These are phyloP conservation scores for Manis javanica DNA, from an alignment of 2,797 vertebrate species.

Conservation along the genomic window DNA sequence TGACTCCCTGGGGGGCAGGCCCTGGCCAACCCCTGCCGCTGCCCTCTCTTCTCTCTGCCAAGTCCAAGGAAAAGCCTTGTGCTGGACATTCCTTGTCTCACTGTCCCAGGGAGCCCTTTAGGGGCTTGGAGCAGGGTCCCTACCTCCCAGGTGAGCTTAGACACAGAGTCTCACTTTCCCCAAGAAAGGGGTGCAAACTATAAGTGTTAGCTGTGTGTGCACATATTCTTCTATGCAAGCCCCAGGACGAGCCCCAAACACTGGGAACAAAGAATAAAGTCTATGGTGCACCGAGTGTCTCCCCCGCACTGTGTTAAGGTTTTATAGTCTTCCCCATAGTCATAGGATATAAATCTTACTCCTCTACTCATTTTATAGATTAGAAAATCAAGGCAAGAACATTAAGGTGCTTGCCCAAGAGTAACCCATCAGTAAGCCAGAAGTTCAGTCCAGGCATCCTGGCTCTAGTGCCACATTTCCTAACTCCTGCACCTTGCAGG, in stretches of 20 bases:
- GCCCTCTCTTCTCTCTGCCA: not conserved
- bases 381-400: not conserved
- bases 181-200: not conserved
- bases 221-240: not conserved
- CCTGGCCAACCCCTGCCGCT: not conserved
- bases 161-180: not conserved
- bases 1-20: conserved; percentile 64
- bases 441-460: not conserved
- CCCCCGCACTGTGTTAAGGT: not conserved
- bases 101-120: not conserved
- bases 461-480: not conserved
- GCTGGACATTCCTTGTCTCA: not conserved
- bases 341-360: not conserved
- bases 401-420: not conserved
- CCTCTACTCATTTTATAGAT: not conserved
- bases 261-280: not conserved
- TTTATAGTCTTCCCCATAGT: not conserved
- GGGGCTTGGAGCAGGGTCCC: not conserved
- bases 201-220: not conserved
- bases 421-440: not conserved
- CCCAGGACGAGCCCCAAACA: not conserved
- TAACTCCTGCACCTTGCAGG: not conserved
- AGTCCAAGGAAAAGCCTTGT: not conserved
- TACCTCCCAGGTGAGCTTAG: not conserved
- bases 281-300: not conserved